Base-by-base conservation (phyloP, 2,888 invertebrate species). In the Kryphioiulus occultus region DNA sequence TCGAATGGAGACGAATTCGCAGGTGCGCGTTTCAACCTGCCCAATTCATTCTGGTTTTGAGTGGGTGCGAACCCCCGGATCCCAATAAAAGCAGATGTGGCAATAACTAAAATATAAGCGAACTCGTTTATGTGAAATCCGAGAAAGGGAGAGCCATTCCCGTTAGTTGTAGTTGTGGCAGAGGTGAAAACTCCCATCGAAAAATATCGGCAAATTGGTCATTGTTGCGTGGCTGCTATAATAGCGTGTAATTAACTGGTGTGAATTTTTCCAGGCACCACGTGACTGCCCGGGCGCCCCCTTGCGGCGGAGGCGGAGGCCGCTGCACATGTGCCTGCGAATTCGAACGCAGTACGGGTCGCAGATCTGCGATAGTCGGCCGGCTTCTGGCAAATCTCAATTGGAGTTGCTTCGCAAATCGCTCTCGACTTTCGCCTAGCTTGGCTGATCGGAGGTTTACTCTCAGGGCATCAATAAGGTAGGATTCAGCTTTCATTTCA, bases 321-420 rank as follows among this genome's bases (percentile, higher is more conserved):
- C 22, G 68, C 12, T 5, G 4, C 26, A 26, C 22, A 26, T 68
- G 68, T 68, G 68, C 68, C 68, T 10, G 22, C 26, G 26, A 22
- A 26, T 68, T 68, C 19, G 68, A 68, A 26, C 22, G 68, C 68
- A 68, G 68, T 68, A 68, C 68, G 68, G 68, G n/a, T n/a, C 26
- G 12, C 68, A 5, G 68, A 68, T 68, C 68, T 22, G 68, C 68
- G 12, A 68, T 26, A 68, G 68, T 19, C n/a, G 68, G 68, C 9
- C 68, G 68, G 68, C 68, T 68, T 68, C 68, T 68, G 68, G 68
- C 3, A 26, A 68, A 68, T 68, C 68, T 68, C 68, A 68, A 68
- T 68, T 68, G 68, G 68, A 68, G 68, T 68, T 68, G 68, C 26
- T 68, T 53, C n/a, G 53, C 53, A 19, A 53, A 19, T 53, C 53